Conservation (phyloP, 2,113 vertebrate genomes). For the Sinocyclocheilus anshuiensis region DNA sequence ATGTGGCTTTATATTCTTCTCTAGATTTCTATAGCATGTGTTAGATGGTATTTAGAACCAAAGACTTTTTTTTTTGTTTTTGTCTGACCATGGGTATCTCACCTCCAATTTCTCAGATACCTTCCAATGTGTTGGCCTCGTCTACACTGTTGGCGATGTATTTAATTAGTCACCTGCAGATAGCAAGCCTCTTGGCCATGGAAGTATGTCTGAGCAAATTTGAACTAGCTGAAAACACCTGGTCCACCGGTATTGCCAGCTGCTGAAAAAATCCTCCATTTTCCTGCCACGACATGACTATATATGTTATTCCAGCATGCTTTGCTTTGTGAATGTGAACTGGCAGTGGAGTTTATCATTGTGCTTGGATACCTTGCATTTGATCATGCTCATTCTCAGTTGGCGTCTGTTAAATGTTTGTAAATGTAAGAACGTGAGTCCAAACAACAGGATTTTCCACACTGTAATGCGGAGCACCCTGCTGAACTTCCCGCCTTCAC, state of each 20-base stretch:
- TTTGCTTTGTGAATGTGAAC: slow-evolving; percentile 9
- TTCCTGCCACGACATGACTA: slow-evolving; percentile 22
- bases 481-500: slow-evolving; percentile 31
- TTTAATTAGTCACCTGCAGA: slow-evolving; percentile 23
- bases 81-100: background rate
- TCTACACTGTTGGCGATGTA: background rate
- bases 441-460: slow-evolving; percentile 49
- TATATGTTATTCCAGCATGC: background rate
- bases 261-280: slow-evolving; percentile 24
- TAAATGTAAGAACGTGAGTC: slow-evolving; percentile 31
- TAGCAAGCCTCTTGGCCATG: slow-evolving; percentile 24
- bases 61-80: background rate
- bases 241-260: slow-evolving; percentile 42
- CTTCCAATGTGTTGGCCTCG: background rate
- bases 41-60: background rate
- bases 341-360: background rate
- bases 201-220: slow-evolving; percentile 39
- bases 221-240: slow-evolving; percentile 47
- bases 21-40: background rate
- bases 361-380: background rate
- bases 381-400: background rate
- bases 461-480: slow-evolving; percentile 5
- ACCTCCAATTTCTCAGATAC: background rate
- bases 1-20: background rate
- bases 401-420: slow-evolving; percentile 32